Evolutionary conservation across 2,797 vertebrate species (phyloP).

Genomic region (Cygnus olor): DNA sequence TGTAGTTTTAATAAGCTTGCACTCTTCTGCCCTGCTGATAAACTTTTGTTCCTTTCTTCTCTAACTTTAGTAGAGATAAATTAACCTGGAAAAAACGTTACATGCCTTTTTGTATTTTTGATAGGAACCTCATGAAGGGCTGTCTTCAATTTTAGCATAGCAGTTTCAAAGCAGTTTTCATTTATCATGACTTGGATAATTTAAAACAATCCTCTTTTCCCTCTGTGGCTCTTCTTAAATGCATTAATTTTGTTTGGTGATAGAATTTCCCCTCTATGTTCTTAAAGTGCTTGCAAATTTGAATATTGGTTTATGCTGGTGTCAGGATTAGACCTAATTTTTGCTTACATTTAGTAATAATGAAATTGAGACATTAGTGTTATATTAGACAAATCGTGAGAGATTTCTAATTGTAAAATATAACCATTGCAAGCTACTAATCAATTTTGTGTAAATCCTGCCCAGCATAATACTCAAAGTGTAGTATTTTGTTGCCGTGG

Average conservation of each 20-base stretch:
- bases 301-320: neutral
- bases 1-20: neutral
- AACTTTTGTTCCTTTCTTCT: neutral
- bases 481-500: neutral
- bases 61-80: neutral
- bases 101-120: neutral
- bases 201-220: neutral
- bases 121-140: neutral
- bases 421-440: neutral
- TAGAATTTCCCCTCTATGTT: neutral
- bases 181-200: neutral
- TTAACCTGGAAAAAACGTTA: neutral
- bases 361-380: neutral
- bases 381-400: neutral
- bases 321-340: neutral
- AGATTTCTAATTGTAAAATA: neutral
- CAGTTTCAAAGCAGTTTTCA: neutral
- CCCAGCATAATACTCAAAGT: neutral
- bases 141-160: neutral
- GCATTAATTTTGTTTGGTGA: neutral
- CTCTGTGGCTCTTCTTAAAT: neutral
- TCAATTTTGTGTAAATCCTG: neutral
- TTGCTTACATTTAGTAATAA: neutral
- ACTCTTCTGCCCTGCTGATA: neutral
- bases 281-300: neutral